Evolutionary conservation across 2,888 invertebrate genomes (phyloP).

Genomic region (Acleris cristana): DNA sequence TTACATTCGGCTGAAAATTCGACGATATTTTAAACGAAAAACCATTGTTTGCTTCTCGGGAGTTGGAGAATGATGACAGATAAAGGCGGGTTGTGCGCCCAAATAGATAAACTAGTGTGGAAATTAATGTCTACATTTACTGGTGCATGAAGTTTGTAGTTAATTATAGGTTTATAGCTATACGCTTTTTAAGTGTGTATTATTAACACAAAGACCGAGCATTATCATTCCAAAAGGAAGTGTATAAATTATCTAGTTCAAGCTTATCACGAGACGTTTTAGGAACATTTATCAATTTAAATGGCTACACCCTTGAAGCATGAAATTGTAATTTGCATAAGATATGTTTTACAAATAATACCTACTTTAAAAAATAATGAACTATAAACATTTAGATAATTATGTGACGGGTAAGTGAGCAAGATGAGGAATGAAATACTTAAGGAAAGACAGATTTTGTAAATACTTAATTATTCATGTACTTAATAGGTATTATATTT

Average conservation of each 20-base stretch:
- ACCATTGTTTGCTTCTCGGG: slow-evolving; percentile 61
- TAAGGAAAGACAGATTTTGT: too few relatives aligned
- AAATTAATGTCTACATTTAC: slow-evolving; percentile 84
- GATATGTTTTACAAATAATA: slow-evolving; percentile 21
- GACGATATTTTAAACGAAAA: slow-evolving; percentile 49
- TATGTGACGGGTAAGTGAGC: too few relatives aligned
- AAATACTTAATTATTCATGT: too few relatives aligned
- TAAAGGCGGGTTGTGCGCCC: slow-evolving; percentile 82
- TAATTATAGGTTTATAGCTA: slow-evolving; percentile 82
- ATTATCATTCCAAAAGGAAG: slow-evolving; percentile 79
- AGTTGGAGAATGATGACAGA: slow-evolving; percentile 78
- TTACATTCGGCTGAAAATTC: slow-evolving; percentile 55
- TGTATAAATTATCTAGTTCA: slow-evolving; percentile 72
- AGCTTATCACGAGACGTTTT: slow-evolving; percentile 66
- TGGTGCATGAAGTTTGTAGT: slow-evolving; percentile 83
- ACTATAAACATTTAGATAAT: too few relatives aligned
- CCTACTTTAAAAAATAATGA: neutral
- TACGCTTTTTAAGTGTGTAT: slow-evolving; percentile 76
- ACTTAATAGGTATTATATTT: too few relatives aligned
- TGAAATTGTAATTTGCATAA: slow-evolving; percentile 62
- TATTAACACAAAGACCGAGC: slow-evolving; percentile 77
- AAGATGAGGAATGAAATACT: too few relatives aligned
- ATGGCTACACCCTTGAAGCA: slow-evolving; percentile 61
- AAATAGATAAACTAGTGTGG: slow-evolving; percentile 84
- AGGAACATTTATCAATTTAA: slow-evolving; percentile 72